Evolutionary conservation across 2,113 vertebrate species (phyloP).

Genomic region (Falcunculus frontatus): DNA sequence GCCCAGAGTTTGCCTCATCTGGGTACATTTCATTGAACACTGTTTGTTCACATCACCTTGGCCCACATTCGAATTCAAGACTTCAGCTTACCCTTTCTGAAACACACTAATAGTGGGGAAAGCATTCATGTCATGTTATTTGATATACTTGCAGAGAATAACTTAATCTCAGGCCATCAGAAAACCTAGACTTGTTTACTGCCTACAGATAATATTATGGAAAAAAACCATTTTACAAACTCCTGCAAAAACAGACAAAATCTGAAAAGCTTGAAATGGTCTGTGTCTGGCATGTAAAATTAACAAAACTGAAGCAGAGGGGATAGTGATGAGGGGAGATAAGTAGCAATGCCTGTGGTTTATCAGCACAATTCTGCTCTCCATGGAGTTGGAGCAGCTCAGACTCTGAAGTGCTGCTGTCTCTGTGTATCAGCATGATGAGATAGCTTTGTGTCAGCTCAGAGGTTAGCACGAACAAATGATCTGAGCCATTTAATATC

Average conservation of each 20-base stretch:
- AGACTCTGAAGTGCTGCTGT: neutral
- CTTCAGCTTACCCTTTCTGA: neutral
- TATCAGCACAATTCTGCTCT: neutral
- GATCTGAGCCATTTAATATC: neutral
- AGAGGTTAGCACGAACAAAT: neutral
- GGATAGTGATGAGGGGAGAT: neutral
- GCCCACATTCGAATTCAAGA: neutral
- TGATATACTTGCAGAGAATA: neutral
- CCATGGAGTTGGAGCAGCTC: neutral
- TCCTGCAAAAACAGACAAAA: neutral
- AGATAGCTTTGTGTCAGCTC: neutral
- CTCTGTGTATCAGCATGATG: neutral
- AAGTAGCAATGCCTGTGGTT: neutral
- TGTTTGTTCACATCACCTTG: neutral
- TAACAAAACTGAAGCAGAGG: neutral
- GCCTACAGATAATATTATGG: neutral
- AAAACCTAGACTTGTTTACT: neutral
- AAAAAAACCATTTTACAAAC: neutral
- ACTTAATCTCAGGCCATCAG: neutral
- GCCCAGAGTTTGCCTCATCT: neutral
- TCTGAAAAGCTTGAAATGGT: neutral
- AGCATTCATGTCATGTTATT: neutral
- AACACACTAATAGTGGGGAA: neutral
- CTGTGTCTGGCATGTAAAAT: neutral
- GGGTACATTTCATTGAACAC: rapidly evolving